These are phyloP conservation scores for Gambelia wislizenii DNA, from an alignment of 2,797 vertebrate genomes.

Conservation along the genomic window DNA sequence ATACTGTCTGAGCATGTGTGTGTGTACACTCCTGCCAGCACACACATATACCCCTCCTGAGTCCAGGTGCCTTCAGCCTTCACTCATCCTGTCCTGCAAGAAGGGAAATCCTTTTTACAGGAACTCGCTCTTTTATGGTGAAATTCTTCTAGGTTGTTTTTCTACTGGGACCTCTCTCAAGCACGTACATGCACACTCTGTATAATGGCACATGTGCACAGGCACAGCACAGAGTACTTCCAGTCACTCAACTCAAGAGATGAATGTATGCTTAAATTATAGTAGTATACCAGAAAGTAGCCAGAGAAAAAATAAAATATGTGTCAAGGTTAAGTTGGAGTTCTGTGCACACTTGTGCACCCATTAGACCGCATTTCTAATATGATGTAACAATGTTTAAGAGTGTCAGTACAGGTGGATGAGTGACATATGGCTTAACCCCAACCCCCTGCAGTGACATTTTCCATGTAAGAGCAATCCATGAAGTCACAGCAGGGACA, in stretches of 20 bases:
- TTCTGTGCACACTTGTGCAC: conserved; percentile 63
- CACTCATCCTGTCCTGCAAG: conserved; percentile 44
- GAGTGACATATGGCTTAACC: conserved; percentile 53
- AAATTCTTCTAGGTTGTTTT: conserved; percentile 39
- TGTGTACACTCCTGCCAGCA: conserved; percentile 8
- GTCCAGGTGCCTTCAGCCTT: conserved; percentile 60
- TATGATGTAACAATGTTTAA: conserved; percentile 50
- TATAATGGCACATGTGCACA: conserved; percentile 61
- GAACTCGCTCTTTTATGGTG: conserved; percentile 40
- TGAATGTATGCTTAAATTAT: conserved; percentile 72
- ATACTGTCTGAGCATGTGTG: conserved; percentile 66
- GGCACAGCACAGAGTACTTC: conserved; percentile 59
- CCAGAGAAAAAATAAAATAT: conserved; percentile 66
- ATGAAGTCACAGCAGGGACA: conserved; percentile 32
- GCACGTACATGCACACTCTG: conserved; percentile 49
- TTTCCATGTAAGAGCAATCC: conserved; percentile 29
- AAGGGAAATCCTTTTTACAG: conserved; percentile 53
- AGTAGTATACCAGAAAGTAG: conserved; percentile 63
- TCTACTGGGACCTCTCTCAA: conserved; percentile 33
- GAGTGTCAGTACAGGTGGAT: conserved; percentile 41
- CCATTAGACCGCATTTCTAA: conserved; percentile 68
- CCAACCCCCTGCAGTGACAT: conserved; percentile 57
- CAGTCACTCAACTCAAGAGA: conserved; percentile 67
- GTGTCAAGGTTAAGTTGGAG: conserved; percentile 58
- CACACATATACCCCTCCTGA: conserved; percentile 30